Percentiles rank a stretch among this genome's conserved stretches.
phyloP scores from a whole-genome alignment of 2,797 vertebrate species.

The Serranus cabrilla region DNA sequence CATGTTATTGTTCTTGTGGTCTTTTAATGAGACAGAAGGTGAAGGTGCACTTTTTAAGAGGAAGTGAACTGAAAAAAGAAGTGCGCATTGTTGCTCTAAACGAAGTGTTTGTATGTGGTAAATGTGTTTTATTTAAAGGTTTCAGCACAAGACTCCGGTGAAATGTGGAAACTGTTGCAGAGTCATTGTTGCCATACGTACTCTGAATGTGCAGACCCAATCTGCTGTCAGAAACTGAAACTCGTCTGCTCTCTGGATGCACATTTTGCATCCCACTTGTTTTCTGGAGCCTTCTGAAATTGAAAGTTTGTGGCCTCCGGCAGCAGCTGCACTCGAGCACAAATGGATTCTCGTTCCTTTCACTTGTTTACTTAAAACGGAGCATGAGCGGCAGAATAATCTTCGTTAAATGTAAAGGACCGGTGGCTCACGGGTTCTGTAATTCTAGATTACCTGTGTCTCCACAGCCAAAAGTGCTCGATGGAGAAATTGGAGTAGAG shows the following conservation, averaged over 20 bases:
- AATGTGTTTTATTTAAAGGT: no score
- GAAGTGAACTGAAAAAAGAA: no score
- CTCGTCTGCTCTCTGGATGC: neutral
- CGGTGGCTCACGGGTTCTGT: neutral
- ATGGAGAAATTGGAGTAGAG: slow-evolving; percentile 15
- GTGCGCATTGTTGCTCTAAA: no score
- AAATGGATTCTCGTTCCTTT: neutral
- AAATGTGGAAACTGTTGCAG: neutral
- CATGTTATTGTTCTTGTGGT: no score
- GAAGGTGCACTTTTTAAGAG: neutral
- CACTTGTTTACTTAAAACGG: neutral
- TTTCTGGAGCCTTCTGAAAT: neutral
- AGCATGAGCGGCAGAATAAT: neutral
- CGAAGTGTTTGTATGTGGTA: no score
- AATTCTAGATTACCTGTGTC: neutral
- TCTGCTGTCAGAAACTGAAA: neutral
- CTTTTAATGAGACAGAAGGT: neutral
- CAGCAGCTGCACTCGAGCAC: slow-evolving; percentile 5
- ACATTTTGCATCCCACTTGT: neutral
- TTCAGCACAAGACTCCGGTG: no score
- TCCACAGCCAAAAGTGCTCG: neutral
- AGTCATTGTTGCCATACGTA: neutral
- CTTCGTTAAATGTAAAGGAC: neutral
- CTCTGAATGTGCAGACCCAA: no score
- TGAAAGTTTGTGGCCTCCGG: neutral